Base-by-base conservation (phyloP, 1,140 invertebrate genomes). In the Battus philenor region DNA sequence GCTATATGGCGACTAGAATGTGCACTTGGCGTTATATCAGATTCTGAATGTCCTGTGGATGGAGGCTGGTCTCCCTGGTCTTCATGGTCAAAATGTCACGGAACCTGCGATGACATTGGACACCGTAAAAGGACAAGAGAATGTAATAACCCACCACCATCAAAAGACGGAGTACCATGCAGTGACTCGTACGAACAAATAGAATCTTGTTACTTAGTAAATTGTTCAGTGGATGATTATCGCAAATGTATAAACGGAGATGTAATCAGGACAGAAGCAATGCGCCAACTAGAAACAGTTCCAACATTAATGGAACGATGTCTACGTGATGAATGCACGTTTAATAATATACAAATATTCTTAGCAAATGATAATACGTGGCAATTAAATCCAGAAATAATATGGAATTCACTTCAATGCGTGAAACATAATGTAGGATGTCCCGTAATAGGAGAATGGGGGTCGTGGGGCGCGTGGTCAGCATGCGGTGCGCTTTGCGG, bases 361-460 rank as follows among this genome's bases (percentile, higher is more conserved):
- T 29, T 84, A 12, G 44, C 61, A 2, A 54, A 32, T 7, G 80
- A 82, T 38, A 80, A 82, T 29, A 77, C 70, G 4, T 84, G 80
- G 80, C 67, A 79, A 41, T 20, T 84, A 12, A 71, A 66, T 44
- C 26, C 77, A 5, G 80, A 84, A 62, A 39, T 55, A 2, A 31
- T 81, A 22, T 84, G 80, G 80, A 80, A 81, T 55, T 48, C 74
- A 0, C 49, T 84, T 5, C 74, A 68, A 47, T 84, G 80, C 29
- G 71, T 84, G 1, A 84, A 78, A 44, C 68, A 72, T 43, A 76
- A 81, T 44, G 36, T 80, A 20, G 80, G 80, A 0, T 84, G 80
- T 55, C 59, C 61, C 4, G 46, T 80, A 1, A 34, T 50, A 2
- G 80, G 77, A 10, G 74, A 70, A 47, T 84, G 80, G 80, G 66